Base-by-base conservation (phyloP, 2,888 invertebrate genomes). In the Palloptera scutellata region DNA sequence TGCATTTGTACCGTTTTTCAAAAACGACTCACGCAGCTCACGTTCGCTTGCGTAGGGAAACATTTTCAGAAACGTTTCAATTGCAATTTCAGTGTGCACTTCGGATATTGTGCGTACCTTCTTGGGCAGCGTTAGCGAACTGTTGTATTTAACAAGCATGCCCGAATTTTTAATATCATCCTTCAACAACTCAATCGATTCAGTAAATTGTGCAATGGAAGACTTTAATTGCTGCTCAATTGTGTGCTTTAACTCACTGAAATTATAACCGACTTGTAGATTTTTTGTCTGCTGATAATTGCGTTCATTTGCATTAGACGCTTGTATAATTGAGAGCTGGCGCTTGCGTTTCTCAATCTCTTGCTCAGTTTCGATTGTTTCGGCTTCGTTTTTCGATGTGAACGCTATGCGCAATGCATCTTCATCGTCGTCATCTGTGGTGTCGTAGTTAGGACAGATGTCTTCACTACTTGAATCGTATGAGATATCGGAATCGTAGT, bases 381-480 rank as follows among this genome's bases (percentile, higher is more conserved):
- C 95, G 0, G 95, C 95, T 54, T 93, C 90, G 83, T 93, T 94
- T 30, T 93, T 92, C 0, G 92, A 91, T 76, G 91, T 93, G 79
- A 94, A 95, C 71, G 93, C 91, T 72, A 95, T 95, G 17, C 91
- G 88, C 12, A 94, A 87, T 0, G 92, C 91, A 51, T 86, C 86
- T 0, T 86, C 84, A 0, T 87, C 86, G 41, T 79, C 77, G 1
- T 74, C 73, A 9, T 81, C 79, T 15, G 77, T 79, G 3, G 74
- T 75, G 54, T 86, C 87, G 42, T 76, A 80, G 40, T 76, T 78
- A 1, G 86, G 81, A 1, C 86, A 82, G 64, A 54, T 67, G 74
- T 74, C 78, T 61, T 87, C 86, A 11, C 86, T 84, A 69, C 88
- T 88, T 0, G 88, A 87, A 53, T 87, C 87, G 53, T 87, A 87